Percentiles rank a stretch among this genome's conserved stretches.
phyloP scores from a whole-genome alignment of 2,113 vertebrate species.

The Sylvia atricapilla region DNA sequence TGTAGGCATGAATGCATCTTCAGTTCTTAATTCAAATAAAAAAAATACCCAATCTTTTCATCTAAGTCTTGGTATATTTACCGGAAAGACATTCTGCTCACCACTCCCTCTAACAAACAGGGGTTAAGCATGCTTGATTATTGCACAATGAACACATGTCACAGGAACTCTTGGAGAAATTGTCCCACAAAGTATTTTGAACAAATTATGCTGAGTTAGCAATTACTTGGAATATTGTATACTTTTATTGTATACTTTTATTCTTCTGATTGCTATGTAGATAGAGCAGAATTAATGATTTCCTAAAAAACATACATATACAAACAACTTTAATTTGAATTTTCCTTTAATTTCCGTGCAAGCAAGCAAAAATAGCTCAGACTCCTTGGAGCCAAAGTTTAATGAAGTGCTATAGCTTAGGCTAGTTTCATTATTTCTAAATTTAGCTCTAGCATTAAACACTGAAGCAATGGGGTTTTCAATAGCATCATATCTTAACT shows the following conservation, averaged over 20 bases:
- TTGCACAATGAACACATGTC: background rate
- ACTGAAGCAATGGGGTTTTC: background rate
- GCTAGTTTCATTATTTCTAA: conserved; percentile 11
- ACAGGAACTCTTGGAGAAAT: background rate
- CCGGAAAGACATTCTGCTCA: background rate
- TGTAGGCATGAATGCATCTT: background rate
- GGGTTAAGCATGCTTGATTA: background rate
- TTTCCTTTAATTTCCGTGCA: background rate
- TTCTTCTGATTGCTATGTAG: background rate
- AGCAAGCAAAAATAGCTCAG: background rate
- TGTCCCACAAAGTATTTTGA: background rate
- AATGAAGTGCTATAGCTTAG: background rate
- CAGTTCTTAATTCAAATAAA: background rate
- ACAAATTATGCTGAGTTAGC: background rate
- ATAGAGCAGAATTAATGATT: background rate
- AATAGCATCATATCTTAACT: background rate
- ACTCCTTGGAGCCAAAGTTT: conserved; percentile 2
- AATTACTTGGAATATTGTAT: background rate
- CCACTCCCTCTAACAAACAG: background rate
- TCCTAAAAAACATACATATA: background rate
- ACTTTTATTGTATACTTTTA: background rate
- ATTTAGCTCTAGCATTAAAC: conserved; percentile 15
- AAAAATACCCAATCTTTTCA: background rate
- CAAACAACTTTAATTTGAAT: background rate
- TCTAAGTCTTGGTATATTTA: background rate